Evolutionary conservation across 2,888 invertebrate species (phyloP).

Genomic region (Bursaphelenchus okinawaensis): DNA sequence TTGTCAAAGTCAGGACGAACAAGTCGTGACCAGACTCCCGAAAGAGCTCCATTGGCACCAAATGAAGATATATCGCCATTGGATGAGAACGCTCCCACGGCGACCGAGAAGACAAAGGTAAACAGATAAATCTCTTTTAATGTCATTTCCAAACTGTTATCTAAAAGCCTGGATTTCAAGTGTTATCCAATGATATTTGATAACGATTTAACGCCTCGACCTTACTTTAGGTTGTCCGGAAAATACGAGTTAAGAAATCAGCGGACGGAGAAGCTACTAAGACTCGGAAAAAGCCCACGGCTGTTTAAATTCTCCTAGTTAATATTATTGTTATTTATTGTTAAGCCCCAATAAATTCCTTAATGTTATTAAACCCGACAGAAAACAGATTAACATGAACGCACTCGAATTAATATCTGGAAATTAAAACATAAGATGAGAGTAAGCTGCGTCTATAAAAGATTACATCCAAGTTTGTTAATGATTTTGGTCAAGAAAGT

Average conservation of each 20-base stretch:
- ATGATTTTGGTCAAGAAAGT: too few species aligned
- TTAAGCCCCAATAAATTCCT: not conserved
- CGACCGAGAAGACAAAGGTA: not conserved
- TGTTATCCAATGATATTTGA: not conserved
- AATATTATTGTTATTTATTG: not conserved
- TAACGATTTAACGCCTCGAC: not conserved
- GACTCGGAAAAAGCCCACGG: conserved; percentile 8
- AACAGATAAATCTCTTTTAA: too few species aligned
- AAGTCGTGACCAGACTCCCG: conserved; percentile 14
- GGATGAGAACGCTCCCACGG: not conserved
- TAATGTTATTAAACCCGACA: too few species aligned
- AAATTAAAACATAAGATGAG: too few species aligned
- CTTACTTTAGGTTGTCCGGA: not conserved
- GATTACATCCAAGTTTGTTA: too few species aligned
- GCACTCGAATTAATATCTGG: too few species aligned
- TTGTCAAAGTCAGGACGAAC: conserved; percentile 27
- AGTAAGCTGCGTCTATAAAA: too few species aligned
- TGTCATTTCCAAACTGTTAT: not conserved
- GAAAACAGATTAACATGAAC: too few species aligned
- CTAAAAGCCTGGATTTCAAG: not conserved
- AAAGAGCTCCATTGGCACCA: conserved; percentile 10
- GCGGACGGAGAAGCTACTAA: conserved; percentile 1
- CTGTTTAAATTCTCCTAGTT: conserved; percentile 2
- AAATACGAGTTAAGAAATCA: not conserved
- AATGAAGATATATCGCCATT: conserved; percentile 12